These are phyloP conservation scores for Poeciliopsis infans DNA, from an alignment of 2,797 vertebrate species.

Conservation along the genomic window DNA sequence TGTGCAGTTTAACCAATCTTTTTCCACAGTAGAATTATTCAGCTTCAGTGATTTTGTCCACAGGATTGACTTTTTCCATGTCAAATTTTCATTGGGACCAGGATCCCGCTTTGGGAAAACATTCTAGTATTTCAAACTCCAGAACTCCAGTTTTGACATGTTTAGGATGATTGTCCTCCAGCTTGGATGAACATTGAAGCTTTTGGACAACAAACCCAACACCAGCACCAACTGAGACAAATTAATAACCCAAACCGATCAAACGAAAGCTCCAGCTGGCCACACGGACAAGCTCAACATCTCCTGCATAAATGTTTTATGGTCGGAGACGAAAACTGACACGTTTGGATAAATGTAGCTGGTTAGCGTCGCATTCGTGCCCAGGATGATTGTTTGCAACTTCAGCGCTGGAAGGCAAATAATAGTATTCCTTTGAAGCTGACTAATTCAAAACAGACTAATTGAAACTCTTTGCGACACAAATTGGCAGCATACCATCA, in stretches of 20 bases:
- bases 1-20: not conserved
- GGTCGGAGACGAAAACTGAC: not conserved
- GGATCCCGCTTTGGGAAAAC: not conserved
- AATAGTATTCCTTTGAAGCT: not conserved
- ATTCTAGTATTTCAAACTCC: not conserved
- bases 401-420: not conserved
- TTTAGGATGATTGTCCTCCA: not conserved
- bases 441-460: not conserved
- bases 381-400: not conserved
- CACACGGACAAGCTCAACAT: not conserved
- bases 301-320: not conserved
- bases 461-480: not conserved
- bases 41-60: not conserved
- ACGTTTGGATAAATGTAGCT: not conserved
- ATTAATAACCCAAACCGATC: not conserved
- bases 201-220: not conserved
- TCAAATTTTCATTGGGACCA: not conserved
- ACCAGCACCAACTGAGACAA: not conserved
- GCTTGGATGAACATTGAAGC: not conserved
- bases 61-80: not conserved
- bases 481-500: not conserved
- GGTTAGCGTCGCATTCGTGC: not conserved
- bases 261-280: not conserved
- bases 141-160: not conserved
- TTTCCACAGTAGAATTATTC: not conserved